A percentile compares a stretch with the other conserved stretches of the same genome.
These are phyloP conservation scores for Tenthredo scrophulariae DNA, from an alignment of 2,888 invertebrate species.

Conservation along the genomic window DNA sequence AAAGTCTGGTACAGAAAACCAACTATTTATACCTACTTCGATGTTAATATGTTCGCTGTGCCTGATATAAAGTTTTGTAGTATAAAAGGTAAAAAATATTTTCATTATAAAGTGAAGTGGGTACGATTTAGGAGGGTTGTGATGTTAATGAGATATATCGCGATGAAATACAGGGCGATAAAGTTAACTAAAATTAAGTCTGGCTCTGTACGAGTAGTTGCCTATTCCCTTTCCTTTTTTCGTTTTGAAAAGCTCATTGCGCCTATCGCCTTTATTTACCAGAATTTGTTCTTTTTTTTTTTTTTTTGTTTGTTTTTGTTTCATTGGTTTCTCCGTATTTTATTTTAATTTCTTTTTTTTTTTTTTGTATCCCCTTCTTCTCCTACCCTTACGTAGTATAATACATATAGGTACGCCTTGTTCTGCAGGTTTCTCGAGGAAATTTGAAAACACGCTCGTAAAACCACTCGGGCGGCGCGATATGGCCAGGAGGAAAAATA, in stretches of 20 bases:
- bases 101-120: background rate
- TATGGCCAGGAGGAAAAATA: slow-evolving; percentile 6
- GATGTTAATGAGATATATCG: background rate
- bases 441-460: slow-evolving; percentile 50
- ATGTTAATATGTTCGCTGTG: too few species aligned
- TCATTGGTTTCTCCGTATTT: background rate
- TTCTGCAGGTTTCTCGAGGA: background rate
- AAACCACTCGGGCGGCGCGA: slow-evolving; percentile 39
- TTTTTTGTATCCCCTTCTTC: background rate
- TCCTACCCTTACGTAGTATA: background rate
- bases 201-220: background rate
- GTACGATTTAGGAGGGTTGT: background rate
- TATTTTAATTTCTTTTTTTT: background rate
- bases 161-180: background rate
- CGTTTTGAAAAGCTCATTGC: background rate
- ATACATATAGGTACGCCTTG: background rate
- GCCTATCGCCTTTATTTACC: background rate
- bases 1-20: too few species aligned
- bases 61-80: too few species aligned
- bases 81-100: background rate
- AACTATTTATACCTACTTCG: too few species aligned
- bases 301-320: background rate
- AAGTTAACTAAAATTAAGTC: background rate
- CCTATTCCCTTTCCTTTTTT: background rate
- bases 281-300: background rate